Evolutionary conservation across 2,113 vertebrate genomes (phyloP), one percentile per base, ranked within the genome.

Genomic region (Furnarius figulus): DNA sequence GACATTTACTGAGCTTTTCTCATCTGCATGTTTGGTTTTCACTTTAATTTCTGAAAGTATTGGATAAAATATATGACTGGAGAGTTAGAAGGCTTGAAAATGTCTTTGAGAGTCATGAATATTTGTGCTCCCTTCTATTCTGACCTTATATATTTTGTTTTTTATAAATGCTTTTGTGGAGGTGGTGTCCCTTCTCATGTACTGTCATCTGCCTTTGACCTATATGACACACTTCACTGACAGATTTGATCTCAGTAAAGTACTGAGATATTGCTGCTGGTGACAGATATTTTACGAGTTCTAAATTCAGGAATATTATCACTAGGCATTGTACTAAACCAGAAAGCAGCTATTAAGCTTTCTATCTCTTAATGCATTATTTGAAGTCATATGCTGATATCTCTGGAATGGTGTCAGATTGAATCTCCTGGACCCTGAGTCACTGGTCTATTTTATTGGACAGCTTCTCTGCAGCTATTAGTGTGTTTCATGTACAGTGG

Each of bases 321-420:
- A 63, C 47, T 80, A 83, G 81, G 37, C 90, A 68, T 77, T 91
- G 81, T 94, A 50, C 81, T 77, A 81, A 96, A 82, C 37, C 68
- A 97, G 90, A 96, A 93, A 90, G 84, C 68, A 83, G 80, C 81
- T 83, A 95, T 91, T 95, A 96, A 94, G 66, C 84, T 79, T 85
- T 94, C 89, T 93, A 78, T 93, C 89, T 94, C 58, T 68, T 92
- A 91, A 87, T 95, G 77, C 44, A 70, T 81, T 76, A 81, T 95
- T 95, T 97, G 89, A 97, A 97, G 90, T 96, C 81, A 79, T 84
- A 72, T 84, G 80, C 80, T 97, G 95, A 96, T 97, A 97, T 86
- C 78, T 68, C 77, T 96, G 93, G 95, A 97, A 96, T 95, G 93
- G 94, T 95, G 95, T 97, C 94, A 94, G 81, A 94, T 73, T 91